Evolutionary conservation across 2,113 vertebrate genomes (phyloP).

Genomic region (Rhombomys opimus): DNA sequence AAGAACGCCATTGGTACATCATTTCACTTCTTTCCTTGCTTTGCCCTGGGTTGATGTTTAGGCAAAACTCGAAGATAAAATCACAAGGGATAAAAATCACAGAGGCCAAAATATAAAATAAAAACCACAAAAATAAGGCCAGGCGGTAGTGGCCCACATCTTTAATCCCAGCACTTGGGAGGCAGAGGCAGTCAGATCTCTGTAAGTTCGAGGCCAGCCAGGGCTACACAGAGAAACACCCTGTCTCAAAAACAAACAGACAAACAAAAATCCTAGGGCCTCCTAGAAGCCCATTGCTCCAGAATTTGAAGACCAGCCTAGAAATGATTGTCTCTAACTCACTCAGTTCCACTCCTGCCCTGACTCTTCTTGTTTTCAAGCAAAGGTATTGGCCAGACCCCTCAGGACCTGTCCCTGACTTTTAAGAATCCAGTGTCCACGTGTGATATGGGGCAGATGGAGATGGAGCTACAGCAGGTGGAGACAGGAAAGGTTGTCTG

Average conservation of each 20-base stretch:
- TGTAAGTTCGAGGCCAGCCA: background rate
- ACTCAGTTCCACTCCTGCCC: background rate
- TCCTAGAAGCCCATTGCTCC: background rate
- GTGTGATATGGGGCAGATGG: background rate
- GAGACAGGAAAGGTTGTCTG: background rate
- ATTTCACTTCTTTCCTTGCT: background rate
- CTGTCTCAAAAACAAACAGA: background rate
- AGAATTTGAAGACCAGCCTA: background rate
- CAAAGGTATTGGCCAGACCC: background rate
- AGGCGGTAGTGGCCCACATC: background rate
- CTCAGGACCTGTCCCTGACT: background rate
- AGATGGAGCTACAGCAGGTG: background rate
- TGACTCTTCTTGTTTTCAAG: background rate
- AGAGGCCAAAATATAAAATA: background rate
- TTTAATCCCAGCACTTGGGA: background rate
- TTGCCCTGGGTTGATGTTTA: background rate
- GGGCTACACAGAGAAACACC: background rate
- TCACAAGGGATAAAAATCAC: background rate
- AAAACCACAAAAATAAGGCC: background rate
- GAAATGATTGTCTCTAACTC: background rate
- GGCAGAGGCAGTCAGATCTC: background rate
- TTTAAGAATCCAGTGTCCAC: background rate
- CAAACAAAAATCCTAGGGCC: no score
- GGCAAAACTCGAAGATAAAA: background rate
- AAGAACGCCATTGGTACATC: background rate